A percentile compares a stretch with the other conserved stretches of the same genome.
Evolutionary conservation across 2,888 invertebrate genomes (phyloP).

Genomic region (Abscondita cerata): DNA sequence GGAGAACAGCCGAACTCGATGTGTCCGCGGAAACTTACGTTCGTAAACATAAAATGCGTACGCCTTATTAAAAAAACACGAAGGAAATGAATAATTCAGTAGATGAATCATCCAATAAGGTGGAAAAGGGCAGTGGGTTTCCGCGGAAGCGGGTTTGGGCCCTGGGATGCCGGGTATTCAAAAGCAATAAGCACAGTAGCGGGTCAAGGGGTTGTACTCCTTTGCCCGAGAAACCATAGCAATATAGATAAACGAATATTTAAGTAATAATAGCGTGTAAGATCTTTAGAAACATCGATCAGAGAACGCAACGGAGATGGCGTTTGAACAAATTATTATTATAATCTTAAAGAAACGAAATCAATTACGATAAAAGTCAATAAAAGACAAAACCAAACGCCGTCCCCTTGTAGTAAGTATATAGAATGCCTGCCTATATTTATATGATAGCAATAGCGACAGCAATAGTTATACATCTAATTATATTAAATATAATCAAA

Average conservation of each 20-base stretch:
- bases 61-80: slow-evolving; percentile 36
- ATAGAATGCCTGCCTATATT: slow-evolving; percentile 54
- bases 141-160: slow-evolving; percentile 48
- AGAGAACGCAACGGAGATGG: slow-evolving; percentile 36
- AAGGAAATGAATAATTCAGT: slow-evolving; percentile 38
- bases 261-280: slow-evolving; percentile 39
- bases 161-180: slow-evolving; percentile 61
- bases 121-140: slow-evolving; percentile 45
- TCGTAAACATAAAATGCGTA: slow-evolving; percentile 28
- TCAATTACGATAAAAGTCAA: slow-evolving; percentile 32
- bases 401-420: slow-evolving; percentile 50
- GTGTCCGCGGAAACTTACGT: slow-evolving; percentile 40
- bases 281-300: slow-evolving; percentile 35
- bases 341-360: slow-evolving; percentile 13
- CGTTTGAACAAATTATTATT: slow-evolving; percentile 32
- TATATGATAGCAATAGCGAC: slow-evolving; percentile 56
- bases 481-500: slow-evolving; percentile 54
- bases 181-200: slow-evolving; percentile 61
- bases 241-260: slow-evolving; percentile 57
- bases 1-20: slow-evolving; percentile 48
- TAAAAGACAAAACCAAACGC: slow-evolving; percentile 31
- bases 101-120: slow-evolving; percentile 40
- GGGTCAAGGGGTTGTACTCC: slow-evolving; percentile 41
- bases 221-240: slow-evolving; percentile 57
- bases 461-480: slow-evolving; percentile 56